A percentile compares a stretch with the other conserved stretches of the same genome.
phyloP scores from a whole-genome alignment of 2,113 vertebrate genomes.

The Phasianus colchicus region DNA sequence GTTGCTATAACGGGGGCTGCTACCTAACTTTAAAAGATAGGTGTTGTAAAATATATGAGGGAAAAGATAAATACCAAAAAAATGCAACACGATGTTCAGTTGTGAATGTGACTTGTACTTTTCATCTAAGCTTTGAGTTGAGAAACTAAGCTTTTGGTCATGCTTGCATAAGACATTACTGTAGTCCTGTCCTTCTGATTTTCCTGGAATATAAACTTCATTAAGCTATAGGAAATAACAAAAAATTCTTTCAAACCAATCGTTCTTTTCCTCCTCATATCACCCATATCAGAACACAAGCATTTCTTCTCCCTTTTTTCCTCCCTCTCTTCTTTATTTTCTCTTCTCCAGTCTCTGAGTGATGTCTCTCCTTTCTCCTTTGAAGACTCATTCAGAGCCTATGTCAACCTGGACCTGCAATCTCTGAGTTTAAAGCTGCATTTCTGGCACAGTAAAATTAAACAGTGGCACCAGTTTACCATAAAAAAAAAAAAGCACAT shows the following conservation, averaged over 20 bases:
- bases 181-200: conserved; percentile 21
- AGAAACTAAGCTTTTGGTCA: background rate
- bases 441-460: conserved; percentile 49
- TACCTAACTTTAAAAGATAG: background rate
- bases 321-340: background rate
- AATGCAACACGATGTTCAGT: background rate
- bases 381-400: conserved; percentile 30
- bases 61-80: background rate
- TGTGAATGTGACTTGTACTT: conserved; percentile 5
- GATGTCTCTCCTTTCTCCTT: conserved; percentile 10
- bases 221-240: background rate
- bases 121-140: conserved; percentile 2
- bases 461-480: background rate
- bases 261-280: conserved; percentile 24
- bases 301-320: background rate
- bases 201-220: background rate
- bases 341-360: conserved; percentile 63
- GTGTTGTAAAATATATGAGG: conserved; percentile 4
- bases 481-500: conserved; percentile 10
- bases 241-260: background rate
- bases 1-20: background rate
- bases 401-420: background rate
- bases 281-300: conserved; percentile 8
- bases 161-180: background rate
- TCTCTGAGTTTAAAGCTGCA: conserved; percentile 46